Percentiles rank a stretch among this genome's conserved stretches.
phyloP scores from a whole-genome alignment of 1,140 invertebrate species.

The Calosoma granatense region DNA sequence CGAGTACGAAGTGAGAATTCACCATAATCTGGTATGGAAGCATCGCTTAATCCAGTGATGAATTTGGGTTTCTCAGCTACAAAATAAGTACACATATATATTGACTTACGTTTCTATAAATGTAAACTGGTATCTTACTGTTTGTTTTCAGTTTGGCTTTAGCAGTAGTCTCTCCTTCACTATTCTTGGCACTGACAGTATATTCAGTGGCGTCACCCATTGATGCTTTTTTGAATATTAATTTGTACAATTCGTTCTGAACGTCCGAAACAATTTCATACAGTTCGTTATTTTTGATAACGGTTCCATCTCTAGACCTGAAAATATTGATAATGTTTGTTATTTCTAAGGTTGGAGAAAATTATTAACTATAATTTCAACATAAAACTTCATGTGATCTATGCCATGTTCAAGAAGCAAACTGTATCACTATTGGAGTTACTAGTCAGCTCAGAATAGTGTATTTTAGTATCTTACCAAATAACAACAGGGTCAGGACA shows the following conservation, averaged over 20 bases:
- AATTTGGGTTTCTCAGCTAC: slow-evolving; percentile 67
- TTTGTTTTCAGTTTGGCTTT: slow-evolving; percentile 63
- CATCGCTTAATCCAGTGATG: slow-evolving; percentile 54
- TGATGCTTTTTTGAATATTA: slow-evolving; percentile 55
- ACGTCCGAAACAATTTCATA: slow-evolving; percentile 51
- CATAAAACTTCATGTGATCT: slow-evolving; percentile 1
- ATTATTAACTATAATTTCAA: slow-evolving; percentile 14
- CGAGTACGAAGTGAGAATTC: slow-evolving; percentile 53
- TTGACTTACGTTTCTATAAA: too few species aligned
- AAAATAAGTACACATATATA: slow-evolving; percentile 20
- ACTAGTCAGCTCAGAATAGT: not conserved
- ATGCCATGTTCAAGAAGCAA: slow-evolving; percentile 6
- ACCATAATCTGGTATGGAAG: slow-evolving; percentile 59
- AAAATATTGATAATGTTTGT: too few species aligned
- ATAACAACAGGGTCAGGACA: slow-evolving; percentile 69
- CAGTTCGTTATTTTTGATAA: slow-evolving; percentile 45
- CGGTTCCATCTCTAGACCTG: slow-evolving; percentile 53
- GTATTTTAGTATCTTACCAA: slow-evolving; percentile 43
- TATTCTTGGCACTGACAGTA: slow-evolving; percentile 61
- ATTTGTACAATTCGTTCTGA: slow-evolving; percentile 51
- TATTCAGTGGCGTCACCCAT: slow-evolving; percentile 74
- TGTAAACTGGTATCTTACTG: slow-evolving; percentile 60
- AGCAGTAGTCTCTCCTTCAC: slow-evolving; percentile 57
- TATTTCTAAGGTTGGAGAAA: too few species aligned
- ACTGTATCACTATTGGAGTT: not conserved